Evolutionary conservation across 2,797 vertebrate genomes (phyloP).

Genomic region (Avahi laniger): DNA sequence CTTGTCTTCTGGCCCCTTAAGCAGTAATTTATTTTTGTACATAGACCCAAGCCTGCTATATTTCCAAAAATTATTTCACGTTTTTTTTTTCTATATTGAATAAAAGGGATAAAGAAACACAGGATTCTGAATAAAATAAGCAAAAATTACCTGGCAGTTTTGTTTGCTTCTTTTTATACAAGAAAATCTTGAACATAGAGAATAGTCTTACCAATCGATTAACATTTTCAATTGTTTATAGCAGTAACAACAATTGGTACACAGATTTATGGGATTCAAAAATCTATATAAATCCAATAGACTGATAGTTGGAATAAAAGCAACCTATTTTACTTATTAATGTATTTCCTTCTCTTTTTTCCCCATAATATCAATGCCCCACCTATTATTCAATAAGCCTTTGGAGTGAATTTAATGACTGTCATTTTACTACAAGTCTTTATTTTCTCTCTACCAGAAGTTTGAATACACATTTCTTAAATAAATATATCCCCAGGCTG

Average conservation of each 20-base stretch:
- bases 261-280: conserved; percentile 60
- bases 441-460: conserved; percentile 23
- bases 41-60: conserved; percentile 25
- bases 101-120: conserved; percentile 52
- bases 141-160: background rate
- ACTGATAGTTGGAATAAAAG: conserved; percentile 29
- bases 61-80: conserved; percentile 70
- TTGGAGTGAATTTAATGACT: conserved; percentile 54
- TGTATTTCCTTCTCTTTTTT: background rate
- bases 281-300: conserved; percentile 59
- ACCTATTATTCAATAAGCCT: background rate
- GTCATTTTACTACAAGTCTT: conserved; percentile 11
- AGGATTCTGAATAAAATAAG: conserved; percentile 48
- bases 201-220: conserved; percentile 20
- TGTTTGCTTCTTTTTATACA: background rate
- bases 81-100: conserved; percentile 57
- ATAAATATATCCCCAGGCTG: background rate
- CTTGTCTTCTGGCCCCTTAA: conserved; percentile 62
- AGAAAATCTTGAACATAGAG: conserved; percentile 12
- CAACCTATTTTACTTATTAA: conserved; percentile 70
- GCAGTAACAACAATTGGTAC: conserved; percentile 35
- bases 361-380: background rate
- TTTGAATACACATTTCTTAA: conserved; percentile 49
- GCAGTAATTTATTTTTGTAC: conserved; percentile 72
- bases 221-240: conserved; percentile 58